Percentiles rank a stretch among this genome's conserved stretches.
phyloP scores from a whole-genome alignment of 2,113 vertebrate genomes.

The Gobius niger region DNA sequence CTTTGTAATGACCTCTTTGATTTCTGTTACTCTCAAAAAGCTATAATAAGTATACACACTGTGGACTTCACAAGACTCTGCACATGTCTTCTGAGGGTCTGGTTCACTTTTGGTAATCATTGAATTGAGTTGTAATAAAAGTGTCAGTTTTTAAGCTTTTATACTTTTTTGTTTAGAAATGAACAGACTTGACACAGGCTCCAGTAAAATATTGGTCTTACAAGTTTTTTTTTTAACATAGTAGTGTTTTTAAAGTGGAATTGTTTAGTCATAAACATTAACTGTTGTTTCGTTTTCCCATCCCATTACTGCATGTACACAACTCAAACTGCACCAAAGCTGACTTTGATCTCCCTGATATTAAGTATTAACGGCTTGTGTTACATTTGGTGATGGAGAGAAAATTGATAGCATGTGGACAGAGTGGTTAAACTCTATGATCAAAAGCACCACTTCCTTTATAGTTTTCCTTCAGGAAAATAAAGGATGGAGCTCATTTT shows the following conservation, averaged over 20 bases:
- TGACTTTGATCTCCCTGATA: slow-evolving; percentile 88
- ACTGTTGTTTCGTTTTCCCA: slow-evolving; percentile 79
- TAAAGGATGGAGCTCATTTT: slow-evolving; percentile 44
- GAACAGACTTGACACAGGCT: neutral
- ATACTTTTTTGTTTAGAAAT: neutral
- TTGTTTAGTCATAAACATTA: slow-evolving; percentile 29
- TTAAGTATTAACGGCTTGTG: slow-evolving; percentile 90
- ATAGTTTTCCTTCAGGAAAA: slow-evolving; percentile 30
- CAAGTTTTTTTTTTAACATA: neutral
- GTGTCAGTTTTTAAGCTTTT: too few species aligned
- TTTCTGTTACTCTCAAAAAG: slow-evolving; percentile 61
- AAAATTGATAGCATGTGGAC: slow-evolving; percentile 89
- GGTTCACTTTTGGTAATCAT: neutral
- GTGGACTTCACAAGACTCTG: slow-evolving; percentile 7
- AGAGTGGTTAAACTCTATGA: slow-evolving; percentile 80
- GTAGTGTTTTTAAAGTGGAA: neutral
- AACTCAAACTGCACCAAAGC: slow-evolving; percentile 81
- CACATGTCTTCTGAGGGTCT: slow-evolving; percentile 1
- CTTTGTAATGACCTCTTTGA: slow-evolving; percentile 74
- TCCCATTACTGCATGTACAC: slow-evolving; percentile 79
- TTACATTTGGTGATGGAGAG: slow-evolving; percentile 75
- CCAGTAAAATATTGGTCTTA: neutral
- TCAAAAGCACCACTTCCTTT: slow-evolving; percentile 72
- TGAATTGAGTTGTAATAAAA: neutral
- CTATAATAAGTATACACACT: slow-evolving; percentile 24